Conservation (phyloP, 2,888 invertebrate genomes). For the Ennomos erosarius region DNA sequence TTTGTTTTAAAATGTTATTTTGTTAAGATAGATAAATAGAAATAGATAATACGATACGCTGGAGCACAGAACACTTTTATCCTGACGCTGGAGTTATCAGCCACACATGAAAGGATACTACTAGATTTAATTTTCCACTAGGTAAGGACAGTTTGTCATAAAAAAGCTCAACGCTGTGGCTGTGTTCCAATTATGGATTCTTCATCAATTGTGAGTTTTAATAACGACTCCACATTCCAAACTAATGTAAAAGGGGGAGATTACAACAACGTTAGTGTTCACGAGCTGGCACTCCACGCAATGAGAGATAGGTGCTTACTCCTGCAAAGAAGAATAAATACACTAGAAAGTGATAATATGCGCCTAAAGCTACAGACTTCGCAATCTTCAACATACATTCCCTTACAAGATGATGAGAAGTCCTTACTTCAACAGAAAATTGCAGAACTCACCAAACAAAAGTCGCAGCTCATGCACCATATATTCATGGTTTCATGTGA, state of each 20-base stretch:
- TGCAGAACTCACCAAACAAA: constrained; percentile 89
- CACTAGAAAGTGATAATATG: constrained; percentile 91
- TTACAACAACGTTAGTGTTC: constrained; percentile 83
- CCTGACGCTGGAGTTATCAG: too few relatives aligned
- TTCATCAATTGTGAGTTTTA: constrained; percentile 79
- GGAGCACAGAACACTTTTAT: too few relatives aligned
- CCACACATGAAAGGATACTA: too few relatives aligned
- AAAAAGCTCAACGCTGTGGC: background rate
- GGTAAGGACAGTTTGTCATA: too few relatives aligned
- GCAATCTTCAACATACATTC: constrained; percentile 61
- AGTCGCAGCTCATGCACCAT: constrained; percentile 90
- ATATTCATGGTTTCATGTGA: constrained; percentile 93
- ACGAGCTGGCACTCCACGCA: constrained; percentile 91
- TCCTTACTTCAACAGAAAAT: constrained; percentile 86
- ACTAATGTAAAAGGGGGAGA: constrained; percentile 72
- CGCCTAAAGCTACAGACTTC: constrained; percentile 78
- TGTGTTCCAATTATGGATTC: constrained; percentile 64
- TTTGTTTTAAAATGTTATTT: too few relatives aligned
- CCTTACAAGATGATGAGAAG: constrained; percentile 76
- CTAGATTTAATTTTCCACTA: too few relatives aligned
- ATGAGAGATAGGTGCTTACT: constrained; percentile 93
- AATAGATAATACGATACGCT: too few relatives aligned
- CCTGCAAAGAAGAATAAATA: constrained; percentile 88
- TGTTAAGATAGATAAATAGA: too few relatives aligned
- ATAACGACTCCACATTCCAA: constrained; percentile 77